phyloP scores from a whole-genome alignment of 2,797 vertebrate genomes.

The Phylloscopus collybita region DNA sequence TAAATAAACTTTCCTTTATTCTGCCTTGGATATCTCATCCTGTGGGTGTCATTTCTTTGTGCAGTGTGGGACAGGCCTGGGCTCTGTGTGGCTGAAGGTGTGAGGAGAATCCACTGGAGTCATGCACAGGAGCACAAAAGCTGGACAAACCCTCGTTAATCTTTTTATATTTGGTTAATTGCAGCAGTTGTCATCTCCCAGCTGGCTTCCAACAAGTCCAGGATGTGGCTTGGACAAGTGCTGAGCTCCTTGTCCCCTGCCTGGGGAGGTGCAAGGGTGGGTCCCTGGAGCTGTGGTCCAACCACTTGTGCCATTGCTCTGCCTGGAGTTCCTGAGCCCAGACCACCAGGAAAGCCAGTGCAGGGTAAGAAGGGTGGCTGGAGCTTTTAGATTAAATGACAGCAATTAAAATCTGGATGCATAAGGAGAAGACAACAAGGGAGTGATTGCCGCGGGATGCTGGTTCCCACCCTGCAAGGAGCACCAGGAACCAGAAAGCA shows the following conservation, averaged over 20 bases:
- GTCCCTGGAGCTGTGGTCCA: background rate
- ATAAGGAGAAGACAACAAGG: background rate
- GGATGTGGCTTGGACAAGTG: background rate
- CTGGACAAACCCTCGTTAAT: background rate
- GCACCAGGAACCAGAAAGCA: background rate
- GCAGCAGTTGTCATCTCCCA: background rate
- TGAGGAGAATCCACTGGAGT: background rate
- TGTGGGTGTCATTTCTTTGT: too few relatives aligned
- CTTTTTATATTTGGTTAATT: background rate
- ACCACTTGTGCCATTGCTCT: rapidly evolving
- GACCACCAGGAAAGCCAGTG: background rate
- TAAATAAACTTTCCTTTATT: too few relatives aligned
- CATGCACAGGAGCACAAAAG: background rate
- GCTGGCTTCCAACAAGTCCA: background rate
- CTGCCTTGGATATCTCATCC: too few relatives aligned
- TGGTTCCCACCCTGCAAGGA: background rate
- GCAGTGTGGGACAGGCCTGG: background rate
- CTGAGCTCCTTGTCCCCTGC: background rate
- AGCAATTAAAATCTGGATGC: background rate
- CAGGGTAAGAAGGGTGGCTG: background rate
- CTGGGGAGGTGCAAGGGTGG: background rate
- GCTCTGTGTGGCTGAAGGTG: background rate
- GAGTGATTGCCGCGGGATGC: too few relatives aligned
- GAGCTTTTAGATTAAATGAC: background rate
- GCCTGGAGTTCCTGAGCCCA: background rate